phyloP scores from a whole-genome alignment of 2,888 invertebrate species.

The Scaptomyza caliginosa region DNA sequence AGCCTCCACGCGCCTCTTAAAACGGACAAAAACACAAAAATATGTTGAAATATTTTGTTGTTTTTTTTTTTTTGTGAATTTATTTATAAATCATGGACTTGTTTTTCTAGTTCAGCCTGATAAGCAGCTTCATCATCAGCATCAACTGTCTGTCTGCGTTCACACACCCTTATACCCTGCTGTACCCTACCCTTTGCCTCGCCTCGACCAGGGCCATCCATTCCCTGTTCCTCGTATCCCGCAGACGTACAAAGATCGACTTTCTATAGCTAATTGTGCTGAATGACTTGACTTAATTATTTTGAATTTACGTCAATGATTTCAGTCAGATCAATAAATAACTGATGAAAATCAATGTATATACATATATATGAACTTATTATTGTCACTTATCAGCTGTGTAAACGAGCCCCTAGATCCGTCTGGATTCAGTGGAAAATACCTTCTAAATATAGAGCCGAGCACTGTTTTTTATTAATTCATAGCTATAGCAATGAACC shows the following conservation, averaged over 20 bases:
- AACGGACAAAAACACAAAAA: constrained; percentile 21
- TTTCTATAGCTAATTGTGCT: constrained; percentile 42
- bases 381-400: constrained; percentile 40
- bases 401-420: constrained; percentile 46
- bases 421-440: constrained; percentile 27
- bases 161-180: constrained; percentile 17
- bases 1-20: constrained; percentile 35
- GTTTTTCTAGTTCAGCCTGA: constrained; percentile 74
- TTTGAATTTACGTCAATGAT: constrained; percentile 58
- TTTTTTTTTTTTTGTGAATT: constrained; percentile 32
- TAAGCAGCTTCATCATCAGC: constrained; percentile 63
- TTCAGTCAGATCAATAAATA: constrained; percentile 25
- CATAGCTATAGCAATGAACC: constrained; percentile 12
- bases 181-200: background rate
- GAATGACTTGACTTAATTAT: constrained; percentile 52
- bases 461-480: constrained; percentile 14
- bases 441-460: constrained; percentile 56
- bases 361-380: constrained; percentile 18
- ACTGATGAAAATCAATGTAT: constrained; percentile 18
- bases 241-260: constrained; percentile 29
- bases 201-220: background rate
- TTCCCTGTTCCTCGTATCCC: background rate
- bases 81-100: constrained; percentile 72
- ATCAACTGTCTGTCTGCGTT: constrained; percentile 25
- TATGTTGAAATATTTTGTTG: constrained; percentile 16